These are phyloP conservation scores for Panzeria rudis DNA, from an alignment of 2,888 invertebrate genomes.

Conservation along the genomic window DNA sequence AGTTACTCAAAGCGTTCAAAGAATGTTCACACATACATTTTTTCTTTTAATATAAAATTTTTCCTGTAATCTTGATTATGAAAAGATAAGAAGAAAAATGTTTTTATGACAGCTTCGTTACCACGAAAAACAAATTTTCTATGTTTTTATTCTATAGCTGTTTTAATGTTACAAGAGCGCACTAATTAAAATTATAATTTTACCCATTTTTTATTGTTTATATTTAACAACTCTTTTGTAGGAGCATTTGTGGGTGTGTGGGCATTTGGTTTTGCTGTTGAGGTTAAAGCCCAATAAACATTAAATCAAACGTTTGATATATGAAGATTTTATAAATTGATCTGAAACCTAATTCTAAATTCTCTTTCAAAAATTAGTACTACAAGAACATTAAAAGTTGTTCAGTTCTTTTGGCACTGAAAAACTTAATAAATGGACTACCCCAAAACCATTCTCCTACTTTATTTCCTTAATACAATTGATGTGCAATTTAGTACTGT, in stretches of 20 bases:
- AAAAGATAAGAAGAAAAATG: constrained; percentile 44
- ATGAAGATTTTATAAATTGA: background rate
- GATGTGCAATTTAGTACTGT: too few species aligned
- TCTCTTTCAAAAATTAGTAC: background rate
- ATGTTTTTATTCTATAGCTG: constrained; percentile 8
- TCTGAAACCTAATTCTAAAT: background rate
- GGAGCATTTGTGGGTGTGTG: background rate
- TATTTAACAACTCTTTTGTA: constrained; percentile 2
- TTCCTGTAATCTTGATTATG: constrained; percentile 51
- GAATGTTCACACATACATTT: background rate
- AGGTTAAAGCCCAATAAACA: background rate
- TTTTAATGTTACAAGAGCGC: constrained; percentile 33
- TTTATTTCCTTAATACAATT: too few species aligned
- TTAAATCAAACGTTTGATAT: background rate
- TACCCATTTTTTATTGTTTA: constrained; percentile 30
- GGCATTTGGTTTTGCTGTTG: background rate
- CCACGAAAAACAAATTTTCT: background rate
- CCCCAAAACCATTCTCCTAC: too few species aligned
- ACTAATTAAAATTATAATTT: constrained; percentile 69
- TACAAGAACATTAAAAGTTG: too few species aligned
- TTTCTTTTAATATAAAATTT: background rate
- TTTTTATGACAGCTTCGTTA: constrained; percentile 51
- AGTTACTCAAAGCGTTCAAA: background rate
- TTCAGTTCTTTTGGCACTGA: too few species aligned
- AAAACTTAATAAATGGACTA: too few species aligned